Conservation (phyloP, 2,113 vertebrate species). For the Salvator merianae region DNA sequence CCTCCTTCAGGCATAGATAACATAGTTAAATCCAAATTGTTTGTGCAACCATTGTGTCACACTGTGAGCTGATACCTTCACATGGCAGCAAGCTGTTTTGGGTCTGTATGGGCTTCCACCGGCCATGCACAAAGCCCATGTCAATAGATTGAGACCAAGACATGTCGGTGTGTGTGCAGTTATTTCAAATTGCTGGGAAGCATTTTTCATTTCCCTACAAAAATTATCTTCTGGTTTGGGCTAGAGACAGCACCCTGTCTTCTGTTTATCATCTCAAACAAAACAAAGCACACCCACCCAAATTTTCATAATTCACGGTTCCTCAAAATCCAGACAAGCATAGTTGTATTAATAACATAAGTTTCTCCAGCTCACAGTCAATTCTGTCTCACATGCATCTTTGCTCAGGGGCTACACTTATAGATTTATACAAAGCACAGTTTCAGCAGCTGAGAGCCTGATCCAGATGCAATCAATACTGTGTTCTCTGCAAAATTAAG, state of each 20-base stretch:
- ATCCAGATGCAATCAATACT: constrained; percentile 15
- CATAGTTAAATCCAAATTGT: no score
- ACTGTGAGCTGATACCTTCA: no score
- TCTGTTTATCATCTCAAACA: not conserved
- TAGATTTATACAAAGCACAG: not conserved
- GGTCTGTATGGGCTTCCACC: no score
- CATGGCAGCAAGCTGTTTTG: no score
- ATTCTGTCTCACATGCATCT: constrained; percentile 19
- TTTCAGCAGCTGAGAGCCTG: constrained; percentile 30
- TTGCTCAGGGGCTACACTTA: not conserved
- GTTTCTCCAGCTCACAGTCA: not conserved
- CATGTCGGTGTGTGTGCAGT: no score
- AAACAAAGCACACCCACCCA: not conserved
- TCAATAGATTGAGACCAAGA: no score
- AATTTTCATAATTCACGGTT: not conserved
- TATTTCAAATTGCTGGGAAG: not conserved
- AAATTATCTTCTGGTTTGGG: not conserved
- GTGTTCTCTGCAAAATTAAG: constrained; percentile 45
- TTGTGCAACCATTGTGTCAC: no score
- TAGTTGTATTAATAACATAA: not conserved
- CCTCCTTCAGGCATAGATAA: no score
- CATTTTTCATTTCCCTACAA: not conserved
- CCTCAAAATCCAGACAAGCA: not conserved
- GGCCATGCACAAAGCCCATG: no score
- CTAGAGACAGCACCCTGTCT: not conserved